These are phyloP conservation scores for Pristionchus mayeri DNA, from an alignment of 2,888 invertebrate species.

Conservation along the genomic window DNA sequence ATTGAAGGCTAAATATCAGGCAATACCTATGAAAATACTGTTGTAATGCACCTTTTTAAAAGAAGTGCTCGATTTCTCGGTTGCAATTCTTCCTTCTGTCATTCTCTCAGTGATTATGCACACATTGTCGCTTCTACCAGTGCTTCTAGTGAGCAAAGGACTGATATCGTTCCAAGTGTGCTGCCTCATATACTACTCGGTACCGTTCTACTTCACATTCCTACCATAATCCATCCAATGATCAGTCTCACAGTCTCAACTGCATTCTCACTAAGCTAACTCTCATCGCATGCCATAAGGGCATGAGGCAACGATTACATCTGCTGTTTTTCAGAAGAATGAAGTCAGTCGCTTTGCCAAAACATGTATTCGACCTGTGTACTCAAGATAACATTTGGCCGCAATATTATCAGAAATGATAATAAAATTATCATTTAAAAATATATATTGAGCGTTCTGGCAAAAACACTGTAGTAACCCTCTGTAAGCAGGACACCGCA, in stretches of 20 bases:
- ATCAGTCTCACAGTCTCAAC: background rate
- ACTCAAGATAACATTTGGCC: no score
- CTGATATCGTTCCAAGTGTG: background rate
- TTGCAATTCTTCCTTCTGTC: background rate
- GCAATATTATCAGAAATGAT: no score
- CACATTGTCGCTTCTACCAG: background rate
- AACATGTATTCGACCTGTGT: no score
- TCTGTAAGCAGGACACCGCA: background rate
- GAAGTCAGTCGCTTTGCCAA: background rate
- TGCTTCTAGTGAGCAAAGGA: background rate
- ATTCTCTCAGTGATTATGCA: background rate
- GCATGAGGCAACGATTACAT: background rate
- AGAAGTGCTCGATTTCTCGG: conserved; percentile 1
- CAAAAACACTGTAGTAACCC: background rate
- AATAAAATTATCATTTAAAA: no score
- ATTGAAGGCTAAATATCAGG: background rate
- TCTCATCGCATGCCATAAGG: background rate
- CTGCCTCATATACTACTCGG: background rate
- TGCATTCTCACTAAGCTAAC: background rate
- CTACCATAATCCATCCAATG: background rate
- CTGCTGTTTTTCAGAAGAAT: background rate
- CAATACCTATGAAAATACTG: no score
- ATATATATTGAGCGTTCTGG: no score
- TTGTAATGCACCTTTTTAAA: no score
- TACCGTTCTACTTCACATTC: background rate